Evolutionary conservation across 2,888 invertebrate species (phyloP).

Genomic region (Stegana nigrithorax): DNA sequence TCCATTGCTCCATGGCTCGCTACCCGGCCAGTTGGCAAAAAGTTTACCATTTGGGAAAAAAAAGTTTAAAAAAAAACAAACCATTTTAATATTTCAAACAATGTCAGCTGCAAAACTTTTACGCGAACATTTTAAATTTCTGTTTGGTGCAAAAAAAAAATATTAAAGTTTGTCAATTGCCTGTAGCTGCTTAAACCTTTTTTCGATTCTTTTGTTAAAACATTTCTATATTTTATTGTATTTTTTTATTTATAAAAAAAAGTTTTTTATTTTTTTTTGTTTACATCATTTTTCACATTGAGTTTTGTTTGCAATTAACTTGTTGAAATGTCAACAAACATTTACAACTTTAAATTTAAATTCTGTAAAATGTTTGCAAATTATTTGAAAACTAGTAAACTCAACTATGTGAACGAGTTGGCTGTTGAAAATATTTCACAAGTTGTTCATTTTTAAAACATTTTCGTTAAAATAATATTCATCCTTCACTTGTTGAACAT

Average conservation of each 20-base stretch:
- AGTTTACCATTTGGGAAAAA: not conserved
- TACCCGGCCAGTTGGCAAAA: not conserved
- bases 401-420: too few relatives aligned
- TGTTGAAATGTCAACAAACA: constrained; percentile 7
- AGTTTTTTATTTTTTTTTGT: not conserved
- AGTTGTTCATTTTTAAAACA: too few relatives aligned
- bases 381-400: too few relatives aligned
- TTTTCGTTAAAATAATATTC: too few relatives aligned
- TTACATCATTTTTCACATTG: not conserved
- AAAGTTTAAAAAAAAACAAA: not conserved
- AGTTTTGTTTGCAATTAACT: not conserved
- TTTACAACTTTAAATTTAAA: too few relatives aligned
- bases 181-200: not conserved
- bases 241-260: not conserved
- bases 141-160: not conserved
- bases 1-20: too few relatives aligned
- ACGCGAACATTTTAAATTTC: too few relatives aligned
- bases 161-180: not conserved
- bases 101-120: constrained; percentile 4
- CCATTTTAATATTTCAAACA: not conserved
- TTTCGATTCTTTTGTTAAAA: not conserved
- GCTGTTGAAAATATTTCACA: too few relatives aligned
- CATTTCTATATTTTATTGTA: not conserved
- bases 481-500: too few relatives aligned
- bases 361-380: too few relatives aligned